Conservation (phyloP, 1,140 invertebrate genomes). For the roundworm (Caenorhabditis elegans) region WBcel235 BX284605.5:13088501-13089000, state of each 20-base stretch:
- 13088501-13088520: constrained; percentile 16
- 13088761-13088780: background rate
- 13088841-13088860: constrained; percentile 14
- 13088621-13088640: background rate
- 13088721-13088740: background rate
- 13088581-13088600: background rate
- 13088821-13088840: constrained; percentile 32
- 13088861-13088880: background rate
- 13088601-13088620: background rate
- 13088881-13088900: background rate
- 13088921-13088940: constrained; percentile 11
- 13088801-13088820: constrained; percentile 3
- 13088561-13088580: too few relatives aligned
- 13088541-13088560: too few relatives aligned
- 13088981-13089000: constrained; percentile 12
- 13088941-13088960: background rate
- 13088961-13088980: constrained; percentile 2
- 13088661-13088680: background rate
- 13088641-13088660: constrained; percentile 9
- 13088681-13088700: background rate
- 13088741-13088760: background rate
- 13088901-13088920: constrained; percentile 31
- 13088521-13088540: background rate
- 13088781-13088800: background rate
- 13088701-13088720: background rate